These are phyloP conservation scores for Trichogramma dendrolimi DNA, from an alignment of 2,888 invertebrate genomes.

Conservation along the genomic window DNA sequence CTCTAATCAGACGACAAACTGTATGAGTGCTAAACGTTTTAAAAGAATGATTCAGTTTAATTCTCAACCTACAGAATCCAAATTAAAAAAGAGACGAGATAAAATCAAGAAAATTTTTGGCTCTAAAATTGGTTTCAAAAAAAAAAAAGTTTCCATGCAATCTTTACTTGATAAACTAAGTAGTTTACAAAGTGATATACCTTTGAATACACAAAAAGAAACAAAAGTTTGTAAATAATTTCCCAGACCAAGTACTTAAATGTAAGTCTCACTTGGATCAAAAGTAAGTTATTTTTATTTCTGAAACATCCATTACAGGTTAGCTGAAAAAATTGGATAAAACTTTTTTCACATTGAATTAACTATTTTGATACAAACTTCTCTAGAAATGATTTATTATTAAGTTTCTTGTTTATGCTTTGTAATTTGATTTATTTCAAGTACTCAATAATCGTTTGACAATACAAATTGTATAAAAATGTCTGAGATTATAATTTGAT, in stretches of 20 bases:
- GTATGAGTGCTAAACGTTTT: slow-evolving; percentile 57
- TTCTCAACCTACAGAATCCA: slow-evolving; percentile 51
- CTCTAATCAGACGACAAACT: slow-evolving; percentile 49
- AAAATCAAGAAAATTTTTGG: slow-evolving; percentile 59
- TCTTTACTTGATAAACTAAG: slow-evolving; percentile 58
- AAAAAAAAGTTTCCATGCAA: slow-evolving; percentile 58
- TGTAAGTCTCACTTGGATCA: background rate
- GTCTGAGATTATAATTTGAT: too few species aligned
- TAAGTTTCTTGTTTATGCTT: too few species aligned
- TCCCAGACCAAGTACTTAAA: background rate
- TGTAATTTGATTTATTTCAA: too few species aligned
- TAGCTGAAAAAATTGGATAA: background rate
- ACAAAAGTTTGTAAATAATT: slow-evolving; percentile 16
- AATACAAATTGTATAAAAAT: too few species aligned
- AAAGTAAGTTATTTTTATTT: background rate
- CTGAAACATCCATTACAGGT: too few species aligned
- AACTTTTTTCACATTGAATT: background rate
- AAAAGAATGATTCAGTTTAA: slow-evolving; percentile 60
- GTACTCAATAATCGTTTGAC: too few species aligned
- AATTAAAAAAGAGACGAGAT: slow-evolving; percentile 59
- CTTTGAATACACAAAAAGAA: slow-evolving; percentile 27
- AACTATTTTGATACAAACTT: too few species aligned
- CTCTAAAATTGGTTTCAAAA: slow-evolving; percentile 55
- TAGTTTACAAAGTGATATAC: slow-evolving; percentile 43
- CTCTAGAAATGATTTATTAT: too few species aligned